Evolutionary conservation across 1,140 invertebrate species (phyloP).

Genomic region (Anoplophora glabripennis): DNA sequence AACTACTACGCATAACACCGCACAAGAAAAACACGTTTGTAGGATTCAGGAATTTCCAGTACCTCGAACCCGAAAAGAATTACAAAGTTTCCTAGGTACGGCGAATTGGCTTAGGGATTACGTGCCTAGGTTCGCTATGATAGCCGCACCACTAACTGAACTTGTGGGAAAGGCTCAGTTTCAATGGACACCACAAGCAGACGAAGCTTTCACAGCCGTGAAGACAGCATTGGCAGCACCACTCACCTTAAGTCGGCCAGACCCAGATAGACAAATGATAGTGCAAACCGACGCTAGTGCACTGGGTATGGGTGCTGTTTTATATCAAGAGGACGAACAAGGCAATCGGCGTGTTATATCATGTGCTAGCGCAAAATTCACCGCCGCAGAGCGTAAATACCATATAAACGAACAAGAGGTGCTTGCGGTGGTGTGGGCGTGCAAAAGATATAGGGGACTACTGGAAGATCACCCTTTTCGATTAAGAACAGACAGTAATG

Average conservation of each 20-base stretch:
- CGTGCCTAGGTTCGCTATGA: no score
- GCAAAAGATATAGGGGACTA: slow-evolving; percentile 41
- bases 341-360: slow-evolving; percentile 13
- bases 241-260: background rate
- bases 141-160: no score
- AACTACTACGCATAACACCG: no score
- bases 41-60: no score
- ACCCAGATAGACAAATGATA: background rate
- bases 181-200: no score
- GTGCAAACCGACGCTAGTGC: slow-evolving; percentile 15
- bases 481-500: background rate
- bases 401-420: slow-evolving; percentile 46
- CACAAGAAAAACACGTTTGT: no score
- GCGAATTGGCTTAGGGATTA: no score
- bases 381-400: slow-evolving; percentile 14
- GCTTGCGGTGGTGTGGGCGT: slow-evolving; percentile 48
- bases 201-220: no score
- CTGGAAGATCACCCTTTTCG: slow-evolving; percentile 26
- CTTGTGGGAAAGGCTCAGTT: no score
- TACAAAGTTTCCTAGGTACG: no score
- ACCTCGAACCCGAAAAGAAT: no score
- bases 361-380: slow-evolving; percentile 20
- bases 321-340: background rate
- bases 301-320: background rate
- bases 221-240: no score